These are phyloP conservation scores for Parus major DNA, from an alignment of 2,113 vertebrate genomes.

Conservation along the genomic window DNA sequence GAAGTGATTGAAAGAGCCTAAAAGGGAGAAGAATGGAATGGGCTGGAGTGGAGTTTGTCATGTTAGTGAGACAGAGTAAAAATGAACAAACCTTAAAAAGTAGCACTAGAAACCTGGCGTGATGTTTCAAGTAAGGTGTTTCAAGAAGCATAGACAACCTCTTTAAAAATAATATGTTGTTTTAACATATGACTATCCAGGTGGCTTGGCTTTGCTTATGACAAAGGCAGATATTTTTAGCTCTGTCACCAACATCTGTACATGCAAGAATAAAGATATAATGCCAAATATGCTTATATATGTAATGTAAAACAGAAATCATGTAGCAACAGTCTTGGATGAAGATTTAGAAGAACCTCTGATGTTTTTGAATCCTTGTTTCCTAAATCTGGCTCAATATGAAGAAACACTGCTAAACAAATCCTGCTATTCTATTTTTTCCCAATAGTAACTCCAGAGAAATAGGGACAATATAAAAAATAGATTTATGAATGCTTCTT, in stretches of 20 bases:
- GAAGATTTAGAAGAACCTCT: not conserved
- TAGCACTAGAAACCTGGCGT: not conserved
- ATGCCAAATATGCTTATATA: accelerated
- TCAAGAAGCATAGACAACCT: not conserved
- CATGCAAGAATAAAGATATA: not conserved
- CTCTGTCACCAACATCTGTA: not conserved
- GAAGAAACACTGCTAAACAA: not conserved
- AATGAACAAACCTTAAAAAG: not conserved
- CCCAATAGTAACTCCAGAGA: not conserved
- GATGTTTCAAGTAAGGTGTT: not conserved
- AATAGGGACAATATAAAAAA: not conserved
- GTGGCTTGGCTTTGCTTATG: not conserved
- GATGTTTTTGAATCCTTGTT: not conserved
- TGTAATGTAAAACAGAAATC: not conserved
- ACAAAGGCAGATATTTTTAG: not conserved
- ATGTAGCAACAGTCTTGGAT: not conserved
- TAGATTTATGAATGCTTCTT: not conserved
- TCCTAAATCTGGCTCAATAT: not conserved
- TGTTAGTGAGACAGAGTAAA: not conserved
- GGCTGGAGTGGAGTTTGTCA: not conserved
- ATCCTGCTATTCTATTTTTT: not conserved
- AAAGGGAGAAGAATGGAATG: not conserved
- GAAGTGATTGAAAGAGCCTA: not conserved
- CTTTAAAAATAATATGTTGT: not conserved
- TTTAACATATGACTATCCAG: not conserved